phyloP scores from a whole-genome alignment of 2,888 invertebrate genomes.

The Pseudeuparius sepicola region DNA sequence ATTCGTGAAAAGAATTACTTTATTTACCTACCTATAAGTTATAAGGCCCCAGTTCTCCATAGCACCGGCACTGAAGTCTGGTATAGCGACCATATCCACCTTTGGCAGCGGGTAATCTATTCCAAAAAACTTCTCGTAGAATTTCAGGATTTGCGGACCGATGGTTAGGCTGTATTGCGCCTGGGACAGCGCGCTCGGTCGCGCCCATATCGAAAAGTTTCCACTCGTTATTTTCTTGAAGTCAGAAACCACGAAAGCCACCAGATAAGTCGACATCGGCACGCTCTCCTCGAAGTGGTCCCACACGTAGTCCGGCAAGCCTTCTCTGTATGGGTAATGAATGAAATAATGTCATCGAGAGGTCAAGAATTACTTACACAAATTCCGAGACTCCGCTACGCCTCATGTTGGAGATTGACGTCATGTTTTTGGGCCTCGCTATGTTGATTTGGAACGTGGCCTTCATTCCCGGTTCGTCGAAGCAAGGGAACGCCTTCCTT shows the following conservation, averaged over 20 bases:
- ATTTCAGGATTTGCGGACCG: constrained; percentile 61
- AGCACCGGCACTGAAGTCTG: constrained; percentile 81
- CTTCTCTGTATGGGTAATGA: constrained; percentile 46
- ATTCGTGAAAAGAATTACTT: no score
- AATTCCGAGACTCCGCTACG: constrained; percentile 21
- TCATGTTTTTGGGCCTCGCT: constrained; percentile 60
- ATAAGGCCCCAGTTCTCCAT: constrained; percentile 87
- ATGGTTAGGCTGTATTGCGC: constrained; percentile 65
- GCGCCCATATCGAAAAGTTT: constrained; percentile 59
- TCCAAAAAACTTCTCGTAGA: constrained; percentile 63
- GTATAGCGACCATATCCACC: constrained; percentile 87
- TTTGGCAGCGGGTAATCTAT: constrained; percentile 71
- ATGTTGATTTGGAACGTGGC: constrained; percentile 70
- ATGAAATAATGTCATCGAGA: no score
- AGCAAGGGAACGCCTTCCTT: constrained; percentile 74
- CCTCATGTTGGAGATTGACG: constrained; percentile 73
- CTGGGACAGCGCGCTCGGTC: constrained; percentile 58
- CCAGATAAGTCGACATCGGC: constrained; percentile 84
- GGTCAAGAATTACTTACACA: constrained; percentile 22
- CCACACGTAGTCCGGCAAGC: constrained; percentile 55
- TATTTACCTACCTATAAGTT: constrained; percentile 54
- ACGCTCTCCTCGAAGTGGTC: constrained; percentile 68
- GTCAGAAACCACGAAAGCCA: constrained; percentile 76
- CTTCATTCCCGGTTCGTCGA: constrained; percentile 78
- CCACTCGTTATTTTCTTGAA: constrained; percentile 50